A percentile compares a stretch with the other conserved stretches of the same genome.
Evolutionary conservation across 2,797 vertebrate species (phyloP).

Genomic region (Gephyroberyx darwinii): DNA sequence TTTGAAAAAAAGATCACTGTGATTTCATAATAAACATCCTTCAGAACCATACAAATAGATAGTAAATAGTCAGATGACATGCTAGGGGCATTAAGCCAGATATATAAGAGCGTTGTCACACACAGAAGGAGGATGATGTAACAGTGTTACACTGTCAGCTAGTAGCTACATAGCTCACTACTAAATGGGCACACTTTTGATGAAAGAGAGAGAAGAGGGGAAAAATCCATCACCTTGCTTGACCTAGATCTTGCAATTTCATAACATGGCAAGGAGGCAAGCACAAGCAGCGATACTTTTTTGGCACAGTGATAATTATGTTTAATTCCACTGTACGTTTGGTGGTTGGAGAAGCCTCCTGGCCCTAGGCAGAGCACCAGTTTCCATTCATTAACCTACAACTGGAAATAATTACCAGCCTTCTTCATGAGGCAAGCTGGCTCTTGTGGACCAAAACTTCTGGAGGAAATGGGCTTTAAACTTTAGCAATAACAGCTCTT

Average conservation of each 20-base stretch:
- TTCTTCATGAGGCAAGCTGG: constrained; percentile 34
- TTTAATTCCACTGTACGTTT: constrained; percentile 30
- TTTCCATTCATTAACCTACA: constrained; percentile 78
- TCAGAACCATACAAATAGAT: constrained; percentile 19
- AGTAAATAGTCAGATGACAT: constrained; percentile 27
- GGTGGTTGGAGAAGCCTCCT: constrained; percentile 47
- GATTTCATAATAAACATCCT: constrained; percentile 2
- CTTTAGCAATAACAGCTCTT: constrained; percentile 44
- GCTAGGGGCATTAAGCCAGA: constrained; percentile 17
- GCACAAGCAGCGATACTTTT: constrained; percentile 24
- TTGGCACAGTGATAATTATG: constrained; percentile 60
- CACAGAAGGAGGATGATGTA: constrained; percentile 21
- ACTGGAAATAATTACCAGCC: constrained; percentile 76
- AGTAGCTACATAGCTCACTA: constrained; percentile 16
- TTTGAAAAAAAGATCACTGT: not conserved
- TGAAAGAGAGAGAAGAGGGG: constrained; percentile 33
- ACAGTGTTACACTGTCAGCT: constrained; percentile 28
- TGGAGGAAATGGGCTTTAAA: constrained; percentile 50
- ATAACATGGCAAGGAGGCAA: constrained; percentile 43
- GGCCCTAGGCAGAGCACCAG: constrained; percentile 55
- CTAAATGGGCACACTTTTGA: constrained; percentile 26
- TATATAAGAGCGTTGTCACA: constrained; percentile 20
- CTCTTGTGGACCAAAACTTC: constrained; percentile 43
- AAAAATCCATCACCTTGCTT: constrained; percentile 62
- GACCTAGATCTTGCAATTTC: constrained; percentile 75